Percentiles rank a stretch among this genome's conserved stretches.
Conservation (phyloP, 2,888 invertebrate genomes). For the Chironomus tentans region DNA sequence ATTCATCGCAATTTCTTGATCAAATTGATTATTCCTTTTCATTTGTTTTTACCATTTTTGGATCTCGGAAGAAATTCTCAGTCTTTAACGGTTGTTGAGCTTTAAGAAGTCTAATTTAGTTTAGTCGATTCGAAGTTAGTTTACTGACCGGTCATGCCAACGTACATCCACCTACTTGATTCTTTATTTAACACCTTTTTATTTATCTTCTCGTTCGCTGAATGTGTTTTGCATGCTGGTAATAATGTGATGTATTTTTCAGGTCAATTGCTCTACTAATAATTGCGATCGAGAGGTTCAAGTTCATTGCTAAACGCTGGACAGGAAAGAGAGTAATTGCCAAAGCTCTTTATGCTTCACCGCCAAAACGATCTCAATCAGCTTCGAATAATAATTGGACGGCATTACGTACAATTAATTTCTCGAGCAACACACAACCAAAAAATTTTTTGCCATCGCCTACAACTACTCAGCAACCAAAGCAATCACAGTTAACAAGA, state of each 20-base stretch:
- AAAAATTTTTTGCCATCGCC: not conserved
- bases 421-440: not conserved
- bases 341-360: slow-evolving; percentile 37
- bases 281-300: slow-evolving; percentile 55
- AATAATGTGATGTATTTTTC: slow-evolving; percentile 30
- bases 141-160: slow-evolving; percentile 39
- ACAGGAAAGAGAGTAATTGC: slow-evolving; percentile 49
- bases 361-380: slow-evolving; percentile 28
- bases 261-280: slow-evolving; percentile 49
- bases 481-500: not conserved
- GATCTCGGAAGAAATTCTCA: not conserved
- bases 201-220: not conserved
- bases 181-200: not conserved
- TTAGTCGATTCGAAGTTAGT: slow-evolving; percentile 30
- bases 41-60: not conserved
- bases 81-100: too few species aligned
- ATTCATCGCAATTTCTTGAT: not conserved
- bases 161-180: slow-evolving; percentile 30
- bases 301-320: slow-evolving; percentile 55
- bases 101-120: too few species aligned
- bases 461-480: not conserved
- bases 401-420: not conserved
- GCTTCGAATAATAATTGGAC: slow-evolving; percentile 29
- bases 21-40: not conserved
- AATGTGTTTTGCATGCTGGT: slow-evolving; percentile 5